A percentile compares a stretch with the other conserved stretches of the same genome.
phyloP scores from a whole-genome alignment of 2,113 vertebrate species.

The Microcebus murinus region DNA sequence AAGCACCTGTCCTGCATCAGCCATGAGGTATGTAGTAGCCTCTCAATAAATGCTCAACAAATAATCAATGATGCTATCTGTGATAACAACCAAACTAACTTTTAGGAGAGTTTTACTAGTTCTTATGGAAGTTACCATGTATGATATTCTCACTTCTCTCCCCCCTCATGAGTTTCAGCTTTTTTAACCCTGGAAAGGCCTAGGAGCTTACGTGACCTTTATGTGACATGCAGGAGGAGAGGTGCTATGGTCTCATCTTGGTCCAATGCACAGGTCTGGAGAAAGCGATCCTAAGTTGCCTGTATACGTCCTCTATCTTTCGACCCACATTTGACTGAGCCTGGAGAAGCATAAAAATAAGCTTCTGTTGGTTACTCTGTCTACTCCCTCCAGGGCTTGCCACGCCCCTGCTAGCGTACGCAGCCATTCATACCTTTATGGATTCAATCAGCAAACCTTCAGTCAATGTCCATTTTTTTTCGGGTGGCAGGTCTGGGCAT shows the following conservation, averaged over 20 bases:
- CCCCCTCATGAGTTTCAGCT: not conserved
- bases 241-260: not conserved
- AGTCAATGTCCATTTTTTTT: not conserved
- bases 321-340: not conserved
- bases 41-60: not conserved
- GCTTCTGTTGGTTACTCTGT: not conserved
- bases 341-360: not conserved
- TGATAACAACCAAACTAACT: not conserved
- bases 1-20: not conserved
- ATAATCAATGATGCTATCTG: not conserved
- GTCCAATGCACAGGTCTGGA: not conserved
- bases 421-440: not conserved
- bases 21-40: not conserved
- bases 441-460: not conserved
- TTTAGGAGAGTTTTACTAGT: not conserved
- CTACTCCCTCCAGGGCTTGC: not conserved
- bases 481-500: too few relatives aligned
- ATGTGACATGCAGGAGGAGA: not conserved
- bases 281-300: not conserved
- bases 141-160: not conserved
- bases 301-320: not conserved
- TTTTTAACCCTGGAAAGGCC: not conserved
- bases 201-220: not conserved
- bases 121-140: not conserved
- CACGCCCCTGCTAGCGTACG: not conserved